These are phyloP conservation scores for Channa maculata DNA, from an alignment of 2,113 vertebrate species.

Conservation along the genomic window DNA sequence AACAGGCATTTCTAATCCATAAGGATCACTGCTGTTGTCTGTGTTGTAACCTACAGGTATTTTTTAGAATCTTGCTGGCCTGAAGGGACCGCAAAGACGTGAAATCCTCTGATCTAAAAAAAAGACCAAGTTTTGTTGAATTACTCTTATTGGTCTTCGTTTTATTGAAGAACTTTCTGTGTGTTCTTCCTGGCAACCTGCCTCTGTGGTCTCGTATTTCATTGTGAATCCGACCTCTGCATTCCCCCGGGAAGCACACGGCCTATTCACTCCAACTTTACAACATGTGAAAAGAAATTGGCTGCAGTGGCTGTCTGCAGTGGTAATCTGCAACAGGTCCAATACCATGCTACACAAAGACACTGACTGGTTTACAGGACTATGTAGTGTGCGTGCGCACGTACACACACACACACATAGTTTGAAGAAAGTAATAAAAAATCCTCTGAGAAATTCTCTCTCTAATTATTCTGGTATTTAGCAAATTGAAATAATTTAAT, in stretches of 20 bases:
- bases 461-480: too few species aligned
- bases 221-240: constrained; percentile 49
- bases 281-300: constrained; percentile 63
- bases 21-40: constrained; percentile 48
- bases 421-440: too few species aligned
- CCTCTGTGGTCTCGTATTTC: constrained; percentile 52
- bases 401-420: not conserved
- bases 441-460: too few species aligned
- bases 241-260: constrained; percentile 37
- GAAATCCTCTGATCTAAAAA: constrained; percentile 46
- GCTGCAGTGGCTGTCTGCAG: constrained; percentile 40
- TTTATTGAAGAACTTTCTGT: constrained; percentile 62
- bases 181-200: constrained; percentile 49
- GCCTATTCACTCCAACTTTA: constrained; percentile 59
- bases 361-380: constrained; percentile 16
- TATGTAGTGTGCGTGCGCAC: constrained; percentile 8
- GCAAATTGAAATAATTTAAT: too few species aligned
- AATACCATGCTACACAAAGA: constrained; percentile 32
- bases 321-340: constrained; percentile 43
- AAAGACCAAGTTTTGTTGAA: constrained; percentile 47
- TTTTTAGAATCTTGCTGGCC: constrained; percentile 33
- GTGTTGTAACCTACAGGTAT: constrained; percentile 46
- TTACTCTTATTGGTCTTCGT: constrained; percentile 40
- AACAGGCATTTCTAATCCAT: constrained; percentile 60
- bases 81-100: constrained; percentile 42